phyloP scores from a whole-genome alignment of 2,113 vertebrate species.

The Pristiophorus japonicus region DNA sequence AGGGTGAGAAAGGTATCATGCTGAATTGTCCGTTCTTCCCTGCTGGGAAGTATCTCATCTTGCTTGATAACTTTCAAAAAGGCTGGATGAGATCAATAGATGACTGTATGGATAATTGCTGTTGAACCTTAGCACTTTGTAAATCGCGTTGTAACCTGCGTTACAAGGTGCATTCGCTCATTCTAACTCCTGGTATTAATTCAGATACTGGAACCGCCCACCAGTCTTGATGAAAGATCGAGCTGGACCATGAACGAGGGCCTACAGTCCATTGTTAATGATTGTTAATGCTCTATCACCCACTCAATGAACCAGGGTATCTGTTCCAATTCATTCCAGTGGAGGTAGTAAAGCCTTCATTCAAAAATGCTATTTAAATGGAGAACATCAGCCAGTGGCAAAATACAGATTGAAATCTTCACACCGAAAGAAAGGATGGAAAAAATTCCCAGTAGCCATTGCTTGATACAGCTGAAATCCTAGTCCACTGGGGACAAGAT shows the following conservation, averaged over 20 bases:
- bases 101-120: not conserved
- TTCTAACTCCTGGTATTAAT: not conserved
- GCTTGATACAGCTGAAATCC: not conserved
- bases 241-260: not conserved
- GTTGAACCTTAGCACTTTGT: not conserved
- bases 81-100: not conserved
- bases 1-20: not conserved
- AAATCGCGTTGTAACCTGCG: not conserved
- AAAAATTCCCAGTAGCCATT: not conserved
- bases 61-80: not conserved
- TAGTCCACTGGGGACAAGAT: not conserved
- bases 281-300: not conserved
- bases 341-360: not conserved
- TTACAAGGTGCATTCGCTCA: not conserved
- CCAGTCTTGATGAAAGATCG: not conserved
- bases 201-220: not conserved
- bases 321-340: not conserved
- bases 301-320: not conserved
- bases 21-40: not conserved
- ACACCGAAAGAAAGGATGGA: not conserved
- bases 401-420: not conserved
- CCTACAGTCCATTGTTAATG: not conserved
- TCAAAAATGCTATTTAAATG: not conserved
- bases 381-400: not conserved
- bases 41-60: not conserved